Conservation (phyloP, 2,113 vertebrate genomes). For the Prolemur simus region DNA sequence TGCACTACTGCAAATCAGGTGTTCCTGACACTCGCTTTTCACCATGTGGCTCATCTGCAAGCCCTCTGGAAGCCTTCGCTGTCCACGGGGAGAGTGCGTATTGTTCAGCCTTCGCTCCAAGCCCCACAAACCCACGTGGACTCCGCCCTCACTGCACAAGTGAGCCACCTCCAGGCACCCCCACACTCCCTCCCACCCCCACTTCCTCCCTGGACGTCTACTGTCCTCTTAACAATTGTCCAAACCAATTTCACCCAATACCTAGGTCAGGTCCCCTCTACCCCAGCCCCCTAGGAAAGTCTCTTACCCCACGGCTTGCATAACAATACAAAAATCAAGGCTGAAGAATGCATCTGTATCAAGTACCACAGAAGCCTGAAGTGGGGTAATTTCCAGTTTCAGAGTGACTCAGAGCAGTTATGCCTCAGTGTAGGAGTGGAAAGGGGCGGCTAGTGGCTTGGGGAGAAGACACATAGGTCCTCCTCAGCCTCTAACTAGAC, state of each 20-base stretch:
- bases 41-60: accelerated
- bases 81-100: background rate
- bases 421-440: background rate
- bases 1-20: background rate
- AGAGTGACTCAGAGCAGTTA: background rate
- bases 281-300: background rate
- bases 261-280: background rate
- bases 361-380: background rate
- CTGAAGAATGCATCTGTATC: accelerated
- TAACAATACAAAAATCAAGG: background rate
- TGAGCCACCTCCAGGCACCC: background rate
- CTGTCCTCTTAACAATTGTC: background rate
- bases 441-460: background rate
- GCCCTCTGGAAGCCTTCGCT: background rate
- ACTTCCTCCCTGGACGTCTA: too few species aligned
- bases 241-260: background rate
- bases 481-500: background rate
- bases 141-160: background rate
- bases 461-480: background rate
- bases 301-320: background rate
- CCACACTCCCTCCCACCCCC: background rate
- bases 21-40: background rate
- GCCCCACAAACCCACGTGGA: background rate
- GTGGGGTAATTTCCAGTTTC: background rate
- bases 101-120: accelerated